A percentile compares a stretch with the other conserved stretches of the same genome.
These are phyloP conservation scores for Chamaedrilus cognettii DNA, from an alignment of 2,888 invertebrate species.

Conservation along the genomic window DNA sequence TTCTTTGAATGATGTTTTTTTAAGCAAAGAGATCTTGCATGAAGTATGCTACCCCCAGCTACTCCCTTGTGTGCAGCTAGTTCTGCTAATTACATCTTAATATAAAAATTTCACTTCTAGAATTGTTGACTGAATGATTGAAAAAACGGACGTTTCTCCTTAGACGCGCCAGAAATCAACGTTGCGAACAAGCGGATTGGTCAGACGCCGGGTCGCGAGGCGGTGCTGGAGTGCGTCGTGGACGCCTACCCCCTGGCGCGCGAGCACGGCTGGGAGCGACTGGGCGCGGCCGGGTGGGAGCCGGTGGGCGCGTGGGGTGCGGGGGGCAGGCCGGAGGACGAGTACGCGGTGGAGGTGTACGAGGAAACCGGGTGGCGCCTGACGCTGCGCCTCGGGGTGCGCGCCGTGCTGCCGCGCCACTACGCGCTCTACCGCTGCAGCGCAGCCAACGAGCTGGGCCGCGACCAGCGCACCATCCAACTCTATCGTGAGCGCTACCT, in stretches of 20 bases:
- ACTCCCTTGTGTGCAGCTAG: too few species aligned
- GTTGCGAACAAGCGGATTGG: slow-evolving; percentile 45
- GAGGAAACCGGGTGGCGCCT: not conserved
- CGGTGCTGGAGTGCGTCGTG: slow-evolving; percentile 51
- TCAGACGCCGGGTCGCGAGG: slow-evolving; percentile 45
- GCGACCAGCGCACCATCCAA: slow-evolving; percentile 8
- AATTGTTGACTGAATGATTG: too few species aligned
- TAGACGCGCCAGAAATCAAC: too few species aligned
- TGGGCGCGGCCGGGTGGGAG: not conserved
- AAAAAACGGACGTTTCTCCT: too few species aligned
- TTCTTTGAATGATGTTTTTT: too few species aligned
- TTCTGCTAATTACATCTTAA: too few species aligned
- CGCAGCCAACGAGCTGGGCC: slow-evolving; percentile 10
- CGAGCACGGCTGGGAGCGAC: slow-evolving; percentile 8
- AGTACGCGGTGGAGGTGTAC: not conserved
- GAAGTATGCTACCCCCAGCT: too few species aligned
- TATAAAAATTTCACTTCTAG: too few species aligned
- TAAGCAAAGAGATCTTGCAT: too few species aligned
- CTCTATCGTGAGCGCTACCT: too few species aligned
- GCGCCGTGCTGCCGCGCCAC: not conserved
- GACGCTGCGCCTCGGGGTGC: slow-evolving; percentile 7
- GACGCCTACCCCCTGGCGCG: slow-evolving; percentile 36
- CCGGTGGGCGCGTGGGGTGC: not conserved
- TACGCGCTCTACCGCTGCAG: slow-evolving; percentile 11
- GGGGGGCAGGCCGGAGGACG: not conserved